These are phyloP conservation scores for Cecidostiba fungosa DNA, from an alignment of 2,888 invertebrate species.

Conservation along the genomic window DNA sequence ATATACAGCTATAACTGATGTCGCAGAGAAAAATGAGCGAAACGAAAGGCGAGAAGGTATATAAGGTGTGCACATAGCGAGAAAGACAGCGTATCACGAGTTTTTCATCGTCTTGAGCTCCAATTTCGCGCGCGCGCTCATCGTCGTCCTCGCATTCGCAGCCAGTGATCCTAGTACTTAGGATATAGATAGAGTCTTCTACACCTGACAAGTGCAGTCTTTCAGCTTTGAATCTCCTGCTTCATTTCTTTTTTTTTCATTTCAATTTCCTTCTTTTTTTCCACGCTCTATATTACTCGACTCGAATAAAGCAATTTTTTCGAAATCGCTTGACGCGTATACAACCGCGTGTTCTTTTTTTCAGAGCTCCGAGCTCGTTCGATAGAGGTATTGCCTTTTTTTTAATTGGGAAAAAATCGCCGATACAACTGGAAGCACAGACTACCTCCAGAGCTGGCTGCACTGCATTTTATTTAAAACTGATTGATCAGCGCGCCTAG, in stretches of 20 bases:
- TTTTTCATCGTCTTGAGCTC: slow-evolving; percentile 44
- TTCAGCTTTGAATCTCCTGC: neutral
- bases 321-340: neutral
- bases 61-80: neutral
- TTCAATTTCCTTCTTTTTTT: neutral
- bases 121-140: slow-evolving; percentile 23
- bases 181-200: neutral
- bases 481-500: neutral
- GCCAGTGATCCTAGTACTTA: neutral
- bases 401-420: slow-evolving; percentile 7
- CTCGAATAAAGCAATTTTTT: neutral
- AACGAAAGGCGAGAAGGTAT: slow-evolving; percentile 26
- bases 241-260: neutral
- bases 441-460: too few species aligned
- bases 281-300: neutral
- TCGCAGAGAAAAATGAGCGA: slow-evolving; percentile 6
- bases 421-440: neutral
- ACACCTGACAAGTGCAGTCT: neutral
- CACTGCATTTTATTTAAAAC: neutral
- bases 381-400: neutral
- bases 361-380: neutral
- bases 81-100: neutral
- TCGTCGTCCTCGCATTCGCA: neutral
- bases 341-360: neutral
- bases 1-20: too few species aligned